These are phyloP conservation scores for Harmothoe impar DNA, from an alignment of 2,888 invertebrate genomes.

Conservation along the genomic window DNA sequence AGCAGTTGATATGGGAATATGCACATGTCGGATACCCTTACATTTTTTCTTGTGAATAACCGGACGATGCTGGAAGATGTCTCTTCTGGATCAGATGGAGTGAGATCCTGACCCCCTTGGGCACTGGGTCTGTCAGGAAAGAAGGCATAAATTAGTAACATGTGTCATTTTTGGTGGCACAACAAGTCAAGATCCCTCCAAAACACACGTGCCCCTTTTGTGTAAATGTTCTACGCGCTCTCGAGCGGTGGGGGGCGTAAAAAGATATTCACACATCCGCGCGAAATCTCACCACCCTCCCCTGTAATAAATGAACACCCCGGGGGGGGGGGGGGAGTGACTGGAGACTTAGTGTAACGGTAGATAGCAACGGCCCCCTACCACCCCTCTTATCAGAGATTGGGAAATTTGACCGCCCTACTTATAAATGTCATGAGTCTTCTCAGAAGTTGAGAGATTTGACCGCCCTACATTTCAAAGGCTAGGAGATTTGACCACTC, in stretches of 20 bases:
- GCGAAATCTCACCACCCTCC: too few species aligned
- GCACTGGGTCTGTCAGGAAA: constrained; percentile 62
- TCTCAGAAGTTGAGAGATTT: too few species aligned
- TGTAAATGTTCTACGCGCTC: too few species aligned
- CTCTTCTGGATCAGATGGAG: constrained; percentile 78
- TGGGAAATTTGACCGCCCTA: too few species aligned
- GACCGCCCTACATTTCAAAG: too few species aligned
- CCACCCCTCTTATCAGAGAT: too few species aligned
- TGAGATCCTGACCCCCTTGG: constrained; percentile 74
- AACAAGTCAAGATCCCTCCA: background rate
- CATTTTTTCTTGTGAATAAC: constrained; percentile 77
- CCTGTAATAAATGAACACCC: background rate
- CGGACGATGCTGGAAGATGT: constrained; percentile 74
- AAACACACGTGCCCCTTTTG: background rate
- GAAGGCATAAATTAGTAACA: background rate
- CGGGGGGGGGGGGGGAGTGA: background rate
- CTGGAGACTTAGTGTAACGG: background rate
- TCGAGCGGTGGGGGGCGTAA: background rate
- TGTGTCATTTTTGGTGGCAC: background rate
- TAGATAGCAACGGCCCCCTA: too few species aligned
- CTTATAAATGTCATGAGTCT: too few species aligned
- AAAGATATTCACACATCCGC: background rate
- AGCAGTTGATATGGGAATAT: background rate
- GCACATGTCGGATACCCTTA: constrained; percentile 67
- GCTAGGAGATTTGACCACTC: too few species aligned